Percentiles rank a stretch among this genome's conserved stretches.
Evolutionary conservation across 2,797 vertebrate species (phyloP).

Genomic region (Chloroceryle amazona): DNA sequence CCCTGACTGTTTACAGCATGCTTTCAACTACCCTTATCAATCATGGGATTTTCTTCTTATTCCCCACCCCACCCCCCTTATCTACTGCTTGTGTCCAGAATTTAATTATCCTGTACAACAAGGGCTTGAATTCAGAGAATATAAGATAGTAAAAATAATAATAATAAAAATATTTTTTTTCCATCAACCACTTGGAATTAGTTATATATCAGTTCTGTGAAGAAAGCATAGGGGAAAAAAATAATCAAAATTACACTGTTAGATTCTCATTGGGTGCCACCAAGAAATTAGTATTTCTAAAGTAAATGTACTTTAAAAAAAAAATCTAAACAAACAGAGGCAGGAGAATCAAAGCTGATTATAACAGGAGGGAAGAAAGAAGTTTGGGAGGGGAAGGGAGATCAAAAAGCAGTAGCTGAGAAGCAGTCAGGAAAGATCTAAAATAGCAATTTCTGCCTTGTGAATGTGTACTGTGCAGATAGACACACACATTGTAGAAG

Average conservation of each 20-base stretch:
- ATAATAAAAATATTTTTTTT: rapidly evolving
- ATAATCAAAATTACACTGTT: neutral
- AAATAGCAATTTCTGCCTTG: neutral
- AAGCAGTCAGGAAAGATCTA: neutral
- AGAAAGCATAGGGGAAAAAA: neutral
- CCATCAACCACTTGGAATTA: neutral
- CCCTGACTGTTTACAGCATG: neutral
- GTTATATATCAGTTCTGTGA: neutral
- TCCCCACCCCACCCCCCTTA: neutral
- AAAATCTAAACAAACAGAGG: neutral
- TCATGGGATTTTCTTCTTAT: neutral
- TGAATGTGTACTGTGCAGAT: neutral
- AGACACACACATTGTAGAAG: neutral
- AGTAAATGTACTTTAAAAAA: neutral
- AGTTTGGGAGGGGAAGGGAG: neutral
- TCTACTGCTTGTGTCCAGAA: neutral
- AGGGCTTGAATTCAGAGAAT: neutral
- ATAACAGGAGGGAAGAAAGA: neutral
- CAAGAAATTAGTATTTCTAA: neutral
- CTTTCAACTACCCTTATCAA: neutral
- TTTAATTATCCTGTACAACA: neutral
- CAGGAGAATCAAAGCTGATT: neutral
- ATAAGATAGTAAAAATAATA: neutral
- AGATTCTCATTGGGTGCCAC: neutral
- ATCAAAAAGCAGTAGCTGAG: neutral